Percentiles rank a stretch among this genome's conserved stretches.
phyloP scores from a whole-genome alignment of 1,140 invertebrate genomes.

The Andrena cerasifolii region DNA sequence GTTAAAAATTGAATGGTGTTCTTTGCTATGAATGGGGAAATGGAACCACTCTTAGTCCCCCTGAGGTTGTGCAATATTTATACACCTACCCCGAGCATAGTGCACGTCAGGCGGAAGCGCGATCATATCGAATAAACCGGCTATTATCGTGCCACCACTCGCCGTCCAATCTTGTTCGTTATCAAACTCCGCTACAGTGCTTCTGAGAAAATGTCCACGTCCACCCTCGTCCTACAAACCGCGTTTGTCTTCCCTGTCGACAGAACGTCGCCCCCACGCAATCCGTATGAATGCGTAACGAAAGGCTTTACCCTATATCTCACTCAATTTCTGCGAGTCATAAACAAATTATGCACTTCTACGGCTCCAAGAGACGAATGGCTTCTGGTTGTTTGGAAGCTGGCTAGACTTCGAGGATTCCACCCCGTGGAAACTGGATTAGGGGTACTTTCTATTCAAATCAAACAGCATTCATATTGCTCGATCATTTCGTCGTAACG shows the following conservation, averaged over 20 bases:
- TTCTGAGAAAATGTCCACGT: slow-evolving; percentile 1
- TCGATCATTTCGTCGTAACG: too few relatives aligned
- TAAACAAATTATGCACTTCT: slow-evolving; percentile 50
- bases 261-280: not conserved
- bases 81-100: not conserved
- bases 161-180: slow-evolving; percentile 8
- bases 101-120: slow-evolving; percentile 10
- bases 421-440: not conserved
- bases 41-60: not conserved
- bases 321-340: slow-evolving; percentile 28
- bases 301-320: slow-evolving; percentile 30
- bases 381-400: slow-evolving; percentile 2
- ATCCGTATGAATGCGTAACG: slow-evolving; percentile 44
- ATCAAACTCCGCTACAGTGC: slow-evolving; percentile 14
- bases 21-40: not conserved
- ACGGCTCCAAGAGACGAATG: slow-evolving; percentile 13
- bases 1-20: not conserved
- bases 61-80: too few relatives aligned
- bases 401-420: not conserved
- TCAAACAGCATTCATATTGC: too few relatives aligned
- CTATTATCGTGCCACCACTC: slow-evolving; percentile 30
- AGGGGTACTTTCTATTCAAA: too few relatives aligned
- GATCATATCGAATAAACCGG: slow-evolving; percentile 26
- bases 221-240: slow-evolving; percentile 19
- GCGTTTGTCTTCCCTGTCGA: slow-evolving; percentile 23